Evolutionary conservation across 2,113 vertebrate species (phyloP), one percentile per base, ranked within the genome.

Genomic region (Formicarius rufipectus): DNA sequence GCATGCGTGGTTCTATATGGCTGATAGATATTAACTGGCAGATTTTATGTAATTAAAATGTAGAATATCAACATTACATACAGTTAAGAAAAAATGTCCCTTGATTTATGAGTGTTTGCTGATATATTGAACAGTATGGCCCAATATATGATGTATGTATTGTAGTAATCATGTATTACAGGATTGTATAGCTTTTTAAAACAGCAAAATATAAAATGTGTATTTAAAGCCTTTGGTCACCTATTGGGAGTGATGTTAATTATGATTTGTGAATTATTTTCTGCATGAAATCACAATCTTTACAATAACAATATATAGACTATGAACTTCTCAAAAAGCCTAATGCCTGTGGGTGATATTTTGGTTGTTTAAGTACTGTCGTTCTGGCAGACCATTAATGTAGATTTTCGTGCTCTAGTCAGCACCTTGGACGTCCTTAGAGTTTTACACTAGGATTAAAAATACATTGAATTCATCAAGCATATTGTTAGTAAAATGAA

Each of bases 291-390:
- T 95, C 93, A 87, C 89, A 89, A 78, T 93, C 91, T 97, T 97
- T 96, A 96, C 94, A 95, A 93, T 96, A 97, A 97, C 87, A 96
- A 96, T 96, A 95, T 96, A 93, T 96, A 96, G 95, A 96, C 94
- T 96, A 96, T 93, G 93, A 96, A 91, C 85, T 97, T 97, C 93
- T 85, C 78, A 94, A 95, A 93, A 98, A 97, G 91, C 33, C 80
- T 94, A 96, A 92, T 96, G 91, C 95, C 85, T 95, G 39, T 59
- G 92, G 91, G 87, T 92, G 92, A 96, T 93, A 91, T 94, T 97
- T 98, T 95, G 95, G 92, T 97, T 97, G 86, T 96, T 96, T 97
- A 96, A 96, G 63, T 94, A 87, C 81, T 97, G 73, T 97, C 94
- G 88, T 95, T 94, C 91, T 97, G 87, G 74, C 83, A 92, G 80